phyloP scores from a whole-genome alignment of 2,888 invertebrate genomes.

The Ophioninae sp. region DNA sequence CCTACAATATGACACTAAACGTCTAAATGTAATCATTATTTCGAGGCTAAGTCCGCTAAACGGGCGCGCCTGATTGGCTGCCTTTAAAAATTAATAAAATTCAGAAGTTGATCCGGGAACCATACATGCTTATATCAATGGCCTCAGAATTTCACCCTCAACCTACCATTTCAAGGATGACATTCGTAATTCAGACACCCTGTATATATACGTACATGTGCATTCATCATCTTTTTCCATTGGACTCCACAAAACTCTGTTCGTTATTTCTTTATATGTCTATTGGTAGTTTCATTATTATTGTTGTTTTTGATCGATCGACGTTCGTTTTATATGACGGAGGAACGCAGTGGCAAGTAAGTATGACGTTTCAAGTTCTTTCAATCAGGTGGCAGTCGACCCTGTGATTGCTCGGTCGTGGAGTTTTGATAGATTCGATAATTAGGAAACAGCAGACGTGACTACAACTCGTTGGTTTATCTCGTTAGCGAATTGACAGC shows the following conservation, averaged over 20 bases:
- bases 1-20: too few species aligned
- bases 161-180: too few species aligned
- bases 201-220: conserved; percentile 41
- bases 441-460: conserved; percentile 41
- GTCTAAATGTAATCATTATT: too few species aligned
- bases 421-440: conserved; percentile 17
- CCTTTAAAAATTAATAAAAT: too few species aligned
- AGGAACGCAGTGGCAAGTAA: conserved; percentile 42
- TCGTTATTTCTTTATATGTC: background rate
- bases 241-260: conserved; percentile 9
- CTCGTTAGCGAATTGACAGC: conserved; percentile 3
- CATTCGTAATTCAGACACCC: too few species aligned
- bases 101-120: too few species aligned
- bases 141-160: too few species aligned
- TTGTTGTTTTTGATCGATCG: conserved; percentile 52
- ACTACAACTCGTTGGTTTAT: conserved; percentile 12
- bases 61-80: too few species aligned
- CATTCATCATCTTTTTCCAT: conserved; percentile 29
- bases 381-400: background rate
- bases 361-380: conserved; percentile 43
- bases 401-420: background rate
- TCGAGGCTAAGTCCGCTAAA: too few species aligned
- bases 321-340: conserved; percentile 13
- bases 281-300: conserved; percentile 14
- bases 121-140: too few species aligned